Percentiles rank a stretch among this genome's conserved stretches.
Conservation (phyloP, 1,140 invertebrate genomes). For the Tetranychus cinnabarinus region DNA sequence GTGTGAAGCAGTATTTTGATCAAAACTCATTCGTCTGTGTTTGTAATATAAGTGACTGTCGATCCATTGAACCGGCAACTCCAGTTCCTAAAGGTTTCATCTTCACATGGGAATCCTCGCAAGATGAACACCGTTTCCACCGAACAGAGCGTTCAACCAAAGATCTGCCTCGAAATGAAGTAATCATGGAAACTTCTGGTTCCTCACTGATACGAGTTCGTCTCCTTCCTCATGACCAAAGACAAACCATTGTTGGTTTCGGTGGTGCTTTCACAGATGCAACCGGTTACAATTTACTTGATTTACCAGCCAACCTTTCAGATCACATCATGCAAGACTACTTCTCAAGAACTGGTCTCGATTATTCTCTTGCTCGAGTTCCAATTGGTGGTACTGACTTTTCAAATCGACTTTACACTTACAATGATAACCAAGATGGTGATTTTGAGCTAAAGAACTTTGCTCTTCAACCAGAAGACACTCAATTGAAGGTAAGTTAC, state of each 20-base stretch:
- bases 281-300: slow-evolving; percentile 44
- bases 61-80: neutral
- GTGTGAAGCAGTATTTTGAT: neutral
- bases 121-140: neutral
- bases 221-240: neutral
- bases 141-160: neutral
- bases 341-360: slow-evolving; percentile 18
- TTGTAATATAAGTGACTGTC: neutral
- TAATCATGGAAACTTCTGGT: neutral
- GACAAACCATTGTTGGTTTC: slow-evolving; percentile 31
- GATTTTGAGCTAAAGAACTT: slow-evolving; percentile 41
- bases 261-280: slow-evolving; percentile 71
- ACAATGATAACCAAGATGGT: slow-evolving; percentile 29
- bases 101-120: neutral
- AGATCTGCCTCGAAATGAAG: neutral
- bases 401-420: slow-evolving; percentile 38
- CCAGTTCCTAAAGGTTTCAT: neutral
- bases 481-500: slow-evolving; percentile 30
- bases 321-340: slow-evolving; percentile 19
- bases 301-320: slow-evolving; percentile 28
- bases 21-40: neutral
- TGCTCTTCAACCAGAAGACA: slow-evolving; percentile 37
- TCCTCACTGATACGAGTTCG: neutral
- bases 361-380: slow-evolving; percentile 22
- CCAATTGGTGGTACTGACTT: slow-evolving; percentile 65